phyloP scores from a whole-genome alignment of 1,140 invertebrate species.

The Drosophila micromelanica region DNA sequence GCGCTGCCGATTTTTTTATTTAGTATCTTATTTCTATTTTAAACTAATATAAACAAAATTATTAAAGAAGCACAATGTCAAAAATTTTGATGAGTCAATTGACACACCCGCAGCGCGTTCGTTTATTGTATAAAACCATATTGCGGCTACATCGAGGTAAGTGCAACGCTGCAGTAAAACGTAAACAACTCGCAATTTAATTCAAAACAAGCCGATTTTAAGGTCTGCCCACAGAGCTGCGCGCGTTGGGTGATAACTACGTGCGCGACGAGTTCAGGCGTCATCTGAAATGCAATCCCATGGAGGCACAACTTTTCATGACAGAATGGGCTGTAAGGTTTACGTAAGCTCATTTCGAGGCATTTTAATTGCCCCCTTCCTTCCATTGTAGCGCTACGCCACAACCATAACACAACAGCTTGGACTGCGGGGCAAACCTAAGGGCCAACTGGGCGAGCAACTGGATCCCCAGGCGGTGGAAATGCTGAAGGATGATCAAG shows the following conservation, averaged over 20 bases:
- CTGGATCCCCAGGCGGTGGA: constrained; percentile 88
- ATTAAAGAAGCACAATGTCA: constrained; percentile 56
- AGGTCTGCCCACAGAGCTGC: constrained; percentile 90
- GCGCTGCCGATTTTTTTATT: not conserved
- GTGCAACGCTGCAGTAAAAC: not conserved
- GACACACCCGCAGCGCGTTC: constrained; percentile 88
- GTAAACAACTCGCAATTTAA: not conserved
- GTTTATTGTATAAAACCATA: constrained; percentile 94
- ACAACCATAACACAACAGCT: constrained; percentile 84
- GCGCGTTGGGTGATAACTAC: constrained; percentile 92
- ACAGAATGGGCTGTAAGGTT: constrained; percentile 94
- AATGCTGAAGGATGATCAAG: constrained; percentile 91
- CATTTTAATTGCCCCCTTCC: not conserved
- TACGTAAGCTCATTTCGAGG: constrained; percentile 35
- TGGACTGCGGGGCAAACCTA: constrained; percentile 76
- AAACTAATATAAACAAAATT: not conserved
- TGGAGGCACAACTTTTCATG: constrained; percentile 91
- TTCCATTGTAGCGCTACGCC: constrained; percentile 88
- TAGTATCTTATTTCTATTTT: not conserved
- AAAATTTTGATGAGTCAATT: constrained; percentile 64
- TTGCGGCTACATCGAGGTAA: constrained; percentile 91
- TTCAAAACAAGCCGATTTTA: not conserved
- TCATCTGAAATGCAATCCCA: constrained; percentile 91
- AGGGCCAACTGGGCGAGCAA: constrained; percentile 83
- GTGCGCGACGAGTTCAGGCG: constrained; percentile 94